These are phyloP conservation scores for Acanthosoma haemorrhoidale DNA, from an alignment of 2,888 invertebrate species.

Conservation along the genomic window DNA sequence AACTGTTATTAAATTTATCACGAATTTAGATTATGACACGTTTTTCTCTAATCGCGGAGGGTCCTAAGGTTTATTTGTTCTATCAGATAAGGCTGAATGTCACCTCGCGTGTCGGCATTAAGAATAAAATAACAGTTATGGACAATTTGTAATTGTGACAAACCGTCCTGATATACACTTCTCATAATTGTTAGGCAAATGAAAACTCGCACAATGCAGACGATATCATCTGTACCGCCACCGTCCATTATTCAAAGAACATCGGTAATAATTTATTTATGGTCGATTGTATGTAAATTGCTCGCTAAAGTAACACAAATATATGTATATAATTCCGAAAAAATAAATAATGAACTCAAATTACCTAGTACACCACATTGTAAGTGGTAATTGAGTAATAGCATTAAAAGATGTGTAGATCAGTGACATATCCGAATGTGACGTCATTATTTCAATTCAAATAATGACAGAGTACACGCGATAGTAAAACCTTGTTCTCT, in stretches of 20 bases:
- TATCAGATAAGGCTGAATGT: neutral
- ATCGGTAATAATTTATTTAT: neutral
- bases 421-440: too few species aligned
- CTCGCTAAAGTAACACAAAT: too few species aligned
- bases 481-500: too few species aligned
- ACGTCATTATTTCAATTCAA: too few species aligned
- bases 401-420: too few species aligned
- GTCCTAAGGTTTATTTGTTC: constrained; percentile 2
- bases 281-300: neutral
- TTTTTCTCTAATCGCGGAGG: neutral
- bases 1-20: neutral
- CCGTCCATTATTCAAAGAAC: neutral
- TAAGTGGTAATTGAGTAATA: too few species aligned
- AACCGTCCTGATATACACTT: neutral
- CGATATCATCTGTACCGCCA: neutral
- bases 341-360: too few species aligned
- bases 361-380: too few species aligned
- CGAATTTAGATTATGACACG: neutral
- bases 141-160: neutral
- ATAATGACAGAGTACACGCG: too few species aligned
- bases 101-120: neutral
- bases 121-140: neutral
- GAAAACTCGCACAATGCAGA: constrained; percentile 4
- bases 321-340: too few species aligned
- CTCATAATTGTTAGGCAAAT: neutral